These are phyloP conservation scores for Hetaerina americana DNA, from an alignment of 1,140 invertebrate species.

Conservation along the genomic window DNA sequence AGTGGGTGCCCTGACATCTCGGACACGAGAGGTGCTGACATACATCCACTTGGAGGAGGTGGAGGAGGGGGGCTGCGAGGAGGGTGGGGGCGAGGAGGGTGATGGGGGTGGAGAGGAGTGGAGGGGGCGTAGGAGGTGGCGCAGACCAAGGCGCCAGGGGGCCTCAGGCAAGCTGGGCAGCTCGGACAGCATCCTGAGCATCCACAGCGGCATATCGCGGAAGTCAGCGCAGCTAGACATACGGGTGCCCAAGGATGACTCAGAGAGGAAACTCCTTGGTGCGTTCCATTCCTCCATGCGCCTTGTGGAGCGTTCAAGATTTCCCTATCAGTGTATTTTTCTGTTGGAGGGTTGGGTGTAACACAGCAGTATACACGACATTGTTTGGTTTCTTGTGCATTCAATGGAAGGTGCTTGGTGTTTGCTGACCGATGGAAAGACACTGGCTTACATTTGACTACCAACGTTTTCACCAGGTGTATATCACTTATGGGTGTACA, in stretches of 20 bases:
- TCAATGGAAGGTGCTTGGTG: too few species aligned
- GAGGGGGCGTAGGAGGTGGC: not conserved
- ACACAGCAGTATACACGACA: too few species aligned
- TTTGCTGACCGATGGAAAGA: too few species aligned
- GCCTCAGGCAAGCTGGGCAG: conserved; percentile 30
- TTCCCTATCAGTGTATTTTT: too few species aligned
- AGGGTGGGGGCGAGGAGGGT: not conserved
- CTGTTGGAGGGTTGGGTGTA: too few species aligned
- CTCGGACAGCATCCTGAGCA: not conserved
- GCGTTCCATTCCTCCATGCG: too few species aligned
- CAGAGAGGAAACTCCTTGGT: conserved; percentile 46
- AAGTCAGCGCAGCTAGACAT: conserved; percentile 35
- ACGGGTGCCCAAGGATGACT: conserved; percentile 39
- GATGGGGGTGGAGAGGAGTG: not conserved
- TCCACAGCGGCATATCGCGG: not conserved
- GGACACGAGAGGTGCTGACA: conserved; percentile 40
- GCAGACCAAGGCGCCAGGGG: not conserved
- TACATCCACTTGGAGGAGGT: conserved; percentile 37
- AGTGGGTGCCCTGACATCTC: conserved; percentile 19
- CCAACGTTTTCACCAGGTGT: too few species aligned
- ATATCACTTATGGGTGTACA: too few species aligned
- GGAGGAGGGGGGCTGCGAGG: not conserved
- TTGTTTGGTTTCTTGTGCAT: too few species aligned
- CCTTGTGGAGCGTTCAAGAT: too few species aligned
- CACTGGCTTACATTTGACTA: too few species aligned